A percentile compares a stretch with the other conserved stretches of the same genome.
These are phyloP conservation scores for Pandemis corylana DNA, from an alignment of 2,888 invertebrate genomes.

Conservation along the genomic window DNA sequence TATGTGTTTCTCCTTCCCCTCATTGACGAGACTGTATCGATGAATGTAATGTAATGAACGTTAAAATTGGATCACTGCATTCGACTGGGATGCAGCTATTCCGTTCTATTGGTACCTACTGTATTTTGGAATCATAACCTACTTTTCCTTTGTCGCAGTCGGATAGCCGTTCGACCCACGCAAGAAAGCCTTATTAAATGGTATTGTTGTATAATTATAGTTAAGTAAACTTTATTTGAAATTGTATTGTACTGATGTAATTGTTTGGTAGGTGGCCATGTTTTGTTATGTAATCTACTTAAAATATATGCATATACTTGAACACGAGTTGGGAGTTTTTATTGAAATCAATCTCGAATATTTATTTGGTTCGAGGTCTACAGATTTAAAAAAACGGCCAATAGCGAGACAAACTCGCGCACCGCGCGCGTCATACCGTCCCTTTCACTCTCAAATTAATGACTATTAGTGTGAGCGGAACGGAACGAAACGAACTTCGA, in stretches of 20 bases:
- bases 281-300: constrained; percentile 37
- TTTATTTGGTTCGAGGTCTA: too few species aligned
- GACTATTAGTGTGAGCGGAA: too few species aligned
- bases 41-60: too few species aligned
- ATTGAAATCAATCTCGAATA: not conserved
- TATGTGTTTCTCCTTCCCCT: too few species aligned
- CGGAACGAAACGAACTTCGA: too few species aligned
- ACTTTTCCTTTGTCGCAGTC: not conserved
- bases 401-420: too few species aligned
- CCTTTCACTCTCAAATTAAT: too few species aligned
- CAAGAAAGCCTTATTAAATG: constrained; percentile 7
- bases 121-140: not conserved
- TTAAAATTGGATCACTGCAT: too few species aligned
- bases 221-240: constrained; percentile 12
- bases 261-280: constrained; percentile 30
- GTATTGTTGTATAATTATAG: constrained; percentile 11
- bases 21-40: too few species aligned
- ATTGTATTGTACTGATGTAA: constrained; percentile 23
- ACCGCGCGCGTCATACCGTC: too few species aligned
- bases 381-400: too few species aligned
- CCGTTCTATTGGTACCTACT: not conserved
- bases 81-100: too few species aligned
- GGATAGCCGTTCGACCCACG: not conserved
- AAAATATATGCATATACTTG: constrained; percentile 38
- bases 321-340: not conserved